These are phyloP conservation scores for Microcebus ravelobensis DNA, from an alignment of 2,113 vertebrate species.

Conservation along the genomic window DNA sequence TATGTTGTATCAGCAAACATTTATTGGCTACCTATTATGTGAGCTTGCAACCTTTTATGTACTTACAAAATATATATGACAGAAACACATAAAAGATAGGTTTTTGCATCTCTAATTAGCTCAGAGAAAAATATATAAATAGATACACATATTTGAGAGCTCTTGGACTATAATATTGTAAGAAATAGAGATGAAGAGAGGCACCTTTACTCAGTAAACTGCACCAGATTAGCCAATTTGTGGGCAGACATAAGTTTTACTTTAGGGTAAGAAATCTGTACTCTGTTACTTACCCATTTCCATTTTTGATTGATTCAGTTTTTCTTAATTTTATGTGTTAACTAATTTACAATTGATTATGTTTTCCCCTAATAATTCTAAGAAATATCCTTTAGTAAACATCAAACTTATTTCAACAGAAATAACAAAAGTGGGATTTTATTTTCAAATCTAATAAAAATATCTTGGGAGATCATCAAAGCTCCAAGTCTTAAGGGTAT, in stretches of 20 bases:
- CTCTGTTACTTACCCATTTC: background rate
- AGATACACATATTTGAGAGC: background rate
- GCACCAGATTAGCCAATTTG: background rate
- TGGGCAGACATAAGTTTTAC: background rate
- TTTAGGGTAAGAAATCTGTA: background rate
- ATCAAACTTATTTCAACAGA: constrained; percentile 13
- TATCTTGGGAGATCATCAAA: background rate
- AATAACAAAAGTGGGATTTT: background rate
- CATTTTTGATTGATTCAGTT: background rate
- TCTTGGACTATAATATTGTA: background rate
- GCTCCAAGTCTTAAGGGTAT: background rate
- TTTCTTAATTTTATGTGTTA: background rate
- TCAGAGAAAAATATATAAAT: background rate
- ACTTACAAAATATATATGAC: background rate
- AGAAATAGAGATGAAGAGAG: background rate
- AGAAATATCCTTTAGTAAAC: background rate
- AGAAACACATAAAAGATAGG: background rate
- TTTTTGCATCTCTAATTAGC: background rate
- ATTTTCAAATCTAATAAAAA: constrained; percentile 24
- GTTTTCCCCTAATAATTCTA: background rate
- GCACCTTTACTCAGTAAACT: background rate
- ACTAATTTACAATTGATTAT: background rate
- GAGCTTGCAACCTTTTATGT: background rate
- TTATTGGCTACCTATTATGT: background rate
- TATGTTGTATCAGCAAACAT: background rate